These are phyloP conservation scores for Phymastichus coffea DNA, from an alignment of 1,140 invertebrate genomes.

Conservation along the genomic window DNA sequence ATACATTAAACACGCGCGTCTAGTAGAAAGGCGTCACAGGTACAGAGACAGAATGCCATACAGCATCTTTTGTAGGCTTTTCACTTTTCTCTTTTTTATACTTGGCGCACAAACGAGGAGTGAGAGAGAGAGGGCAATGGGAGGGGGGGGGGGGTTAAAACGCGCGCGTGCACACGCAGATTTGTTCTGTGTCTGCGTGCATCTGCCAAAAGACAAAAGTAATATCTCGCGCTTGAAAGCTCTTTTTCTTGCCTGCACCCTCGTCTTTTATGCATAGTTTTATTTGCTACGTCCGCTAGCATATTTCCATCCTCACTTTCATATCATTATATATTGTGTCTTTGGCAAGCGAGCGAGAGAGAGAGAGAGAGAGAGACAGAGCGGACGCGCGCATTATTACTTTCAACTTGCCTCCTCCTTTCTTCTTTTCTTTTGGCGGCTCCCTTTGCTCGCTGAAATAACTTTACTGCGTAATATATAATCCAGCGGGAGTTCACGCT, in stretches of 20 bases:
- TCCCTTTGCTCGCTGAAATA: neutral
- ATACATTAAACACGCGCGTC: neutral
- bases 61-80: conserved; percentile 44
- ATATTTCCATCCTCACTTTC: conserved; percentile 1
- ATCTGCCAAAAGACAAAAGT: conserved; percentile 23
- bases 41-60: no score
- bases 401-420: no score
- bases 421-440: neutral
- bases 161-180: conserved; percentile 28
- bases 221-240: conserved; percentile 21
- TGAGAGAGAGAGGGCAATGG: conserved; percentile 31
- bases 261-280: conserved; percentile 28
- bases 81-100: conserved; percentile 21
- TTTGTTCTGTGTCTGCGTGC: conserved; percentile 36
- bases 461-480: neutral
- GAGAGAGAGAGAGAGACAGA: no score
- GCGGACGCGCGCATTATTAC: no score
- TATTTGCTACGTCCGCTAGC: conserved; percentile 2
- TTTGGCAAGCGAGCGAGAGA: no score
- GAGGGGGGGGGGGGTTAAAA: conserved; percentile 35
- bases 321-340: conserved; percentile 8
- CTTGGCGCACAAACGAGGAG: conserved; percentile 38
- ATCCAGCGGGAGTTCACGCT: neutral
- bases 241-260: conserved; percentile 28
- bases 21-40: no score